phyloP scores from a whole-genome alignment of 2,113 vertebrate species.

The Hippolais icterina region DNA sequence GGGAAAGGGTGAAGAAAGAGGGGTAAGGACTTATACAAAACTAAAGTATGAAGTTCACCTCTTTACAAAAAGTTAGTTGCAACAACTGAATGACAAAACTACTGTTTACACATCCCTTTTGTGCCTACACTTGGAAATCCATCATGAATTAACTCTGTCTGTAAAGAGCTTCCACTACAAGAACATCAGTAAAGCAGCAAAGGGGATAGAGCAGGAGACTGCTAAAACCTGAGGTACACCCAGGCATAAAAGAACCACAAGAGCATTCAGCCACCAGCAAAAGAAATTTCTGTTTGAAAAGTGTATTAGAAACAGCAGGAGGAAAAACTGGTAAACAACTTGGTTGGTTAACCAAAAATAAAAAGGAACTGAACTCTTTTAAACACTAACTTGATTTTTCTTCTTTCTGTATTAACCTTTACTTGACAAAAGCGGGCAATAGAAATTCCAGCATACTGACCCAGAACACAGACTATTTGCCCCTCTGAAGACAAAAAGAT shows the following conservation, averaged over 20 bases:
- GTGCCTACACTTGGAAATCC: background rate
- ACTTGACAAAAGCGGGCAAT: background rate
- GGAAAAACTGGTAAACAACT: background rate
- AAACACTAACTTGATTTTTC: background rate
- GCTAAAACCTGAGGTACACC: background rate
- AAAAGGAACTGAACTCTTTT: background rate
- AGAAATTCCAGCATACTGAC: background rate
- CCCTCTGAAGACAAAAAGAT: background rate
- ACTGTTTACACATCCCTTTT: rapidly evolving
- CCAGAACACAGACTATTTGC: background rate
- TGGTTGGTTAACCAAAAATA: background rate
- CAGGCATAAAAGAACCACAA: background rate
- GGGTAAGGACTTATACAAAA: background rate
- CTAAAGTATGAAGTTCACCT: background rate
- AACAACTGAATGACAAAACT: background rate
- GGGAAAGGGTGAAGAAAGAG: background rate
- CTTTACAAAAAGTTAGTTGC: background rate
- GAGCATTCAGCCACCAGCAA: background rate
- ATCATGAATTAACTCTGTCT: background rate
- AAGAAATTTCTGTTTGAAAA: background rate
- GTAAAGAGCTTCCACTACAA: background rate
- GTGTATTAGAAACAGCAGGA: background rate
- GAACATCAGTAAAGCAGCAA: background rate
- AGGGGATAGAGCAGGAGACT: background rate
- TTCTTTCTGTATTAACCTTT: background rate